Percentiles rank a stretch among this genome's conserved stretches.
Conservation (phyloP, 2,888 invertebrate species). For the Schrankia costaestrigalis region DNA sequence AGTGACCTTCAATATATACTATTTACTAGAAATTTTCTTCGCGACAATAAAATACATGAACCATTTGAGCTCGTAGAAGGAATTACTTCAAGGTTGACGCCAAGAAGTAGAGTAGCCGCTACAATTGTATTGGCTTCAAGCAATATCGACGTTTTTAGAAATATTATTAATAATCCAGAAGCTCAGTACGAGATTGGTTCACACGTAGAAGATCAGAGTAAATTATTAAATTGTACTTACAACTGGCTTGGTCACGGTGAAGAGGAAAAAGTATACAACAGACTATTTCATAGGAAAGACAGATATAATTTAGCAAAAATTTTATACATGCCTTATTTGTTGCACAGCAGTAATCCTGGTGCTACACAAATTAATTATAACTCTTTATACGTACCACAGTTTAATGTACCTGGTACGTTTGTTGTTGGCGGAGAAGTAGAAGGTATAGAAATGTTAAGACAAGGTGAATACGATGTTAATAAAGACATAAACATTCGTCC, state of each 20-base stretch:
- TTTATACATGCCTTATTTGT: conserved; percentile 92
- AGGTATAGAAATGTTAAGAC: conserved; percentile 90
- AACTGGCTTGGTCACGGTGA: conserved; percentile 94
- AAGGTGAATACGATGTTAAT: conserved; percentile 94
- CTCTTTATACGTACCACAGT: conserved; percentile 89
- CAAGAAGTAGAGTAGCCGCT: conserved; percentile 95
- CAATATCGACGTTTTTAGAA: conserved; percentile 93
- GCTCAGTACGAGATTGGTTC: conserved; percentile 97
- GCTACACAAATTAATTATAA: conserved; percentile 90
- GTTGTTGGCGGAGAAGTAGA: conserved; percentile 95
- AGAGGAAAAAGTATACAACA: conserved; percentile 86
- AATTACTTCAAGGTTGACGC: conserved; percentile 86
- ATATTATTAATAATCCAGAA: conserved; percentile 94
- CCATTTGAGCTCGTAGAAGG: conserved; percentile 87
- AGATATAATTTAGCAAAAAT: conserved; percentile 97
- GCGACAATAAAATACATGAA: conserved; percentile 91
- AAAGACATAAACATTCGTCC: conserved; percentile 97
- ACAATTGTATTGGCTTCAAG: conserved; percentile 94
- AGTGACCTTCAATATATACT: conserved; percentile 89
- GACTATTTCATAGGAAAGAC: conserved; percentile 92
- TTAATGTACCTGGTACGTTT: conserved; percentile 85
- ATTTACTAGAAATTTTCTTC: conserved; percentile 93
- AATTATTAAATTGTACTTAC: conserved; percentile 94
- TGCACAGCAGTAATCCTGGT: conserved; percentile 93
- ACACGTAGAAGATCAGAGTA: conserved; percentile 96